Conservation (phyloP, 2,888 invertebrate species). For the Oscheius sp. region DNA sequence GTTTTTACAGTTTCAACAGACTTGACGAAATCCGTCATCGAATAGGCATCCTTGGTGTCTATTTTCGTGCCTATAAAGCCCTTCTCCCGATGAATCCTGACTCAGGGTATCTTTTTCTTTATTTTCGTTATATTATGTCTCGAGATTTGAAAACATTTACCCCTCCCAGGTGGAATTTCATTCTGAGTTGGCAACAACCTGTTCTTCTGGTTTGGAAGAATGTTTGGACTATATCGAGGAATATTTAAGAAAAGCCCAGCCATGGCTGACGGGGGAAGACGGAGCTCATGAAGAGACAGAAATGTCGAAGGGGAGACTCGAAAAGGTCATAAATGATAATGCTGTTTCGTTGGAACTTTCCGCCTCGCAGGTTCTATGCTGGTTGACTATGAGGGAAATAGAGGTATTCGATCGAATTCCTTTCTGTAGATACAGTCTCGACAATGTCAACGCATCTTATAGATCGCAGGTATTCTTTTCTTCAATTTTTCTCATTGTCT, state of each 20-base stretch:
- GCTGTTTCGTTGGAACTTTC: constrained; percentile 39
- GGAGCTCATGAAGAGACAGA: constrained; percentile 6
- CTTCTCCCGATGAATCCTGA: constrained; percentile 29
- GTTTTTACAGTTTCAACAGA: background rate
- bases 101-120: background rate
- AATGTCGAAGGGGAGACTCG: constrained; percentile 5
- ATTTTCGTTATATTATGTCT: background rate
- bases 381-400: constrained; percentile 37
- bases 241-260: constrained; percentile 9
- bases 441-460: background rate
- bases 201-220: background rate
- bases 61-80: constrained; percentile 40
- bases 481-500: background rate
- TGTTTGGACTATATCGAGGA: constrained; percentile 12
- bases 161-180: constrained; percentile 40
- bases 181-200: constrained; percentile 28
- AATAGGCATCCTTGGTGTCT: constrained; percentile 41
- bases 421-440: constrained; percentile 38
- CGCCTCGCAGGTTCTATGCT: constrained; percentile 43
- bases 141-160: constrained; percentile 32
- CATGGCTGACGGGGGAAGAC: constrained; percentile 17
- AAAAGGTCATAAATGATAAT: constrained; percentile 39
- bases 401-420: constrained; percentile 41
- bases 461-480: background rate
- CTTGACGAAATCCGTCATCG: constrained; percentile 28